Conservation (phyloP, 2,797 vertebrate genomes). For the Brachymystax lenok region DNA sequence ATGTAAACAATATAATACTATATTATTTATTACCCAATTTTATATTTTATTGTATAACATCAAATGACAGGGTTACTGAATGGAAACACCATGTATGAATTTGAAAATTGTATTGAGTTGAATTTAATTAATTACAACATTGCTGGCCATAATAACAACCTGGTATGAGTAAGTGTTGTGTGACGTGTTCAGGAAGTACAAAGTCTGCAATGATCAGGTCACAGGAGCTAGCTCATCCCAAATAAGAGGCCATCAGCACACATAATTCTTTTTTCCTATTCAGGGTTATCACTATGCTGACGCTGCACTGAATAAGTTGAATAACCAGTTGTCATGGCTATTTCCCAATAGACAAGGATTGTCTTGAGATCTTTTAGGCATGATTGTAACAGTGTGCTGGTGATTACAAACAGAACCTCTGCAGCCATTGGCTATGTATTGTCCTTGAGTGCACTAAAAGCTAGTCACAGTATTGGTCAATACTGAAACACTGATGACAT, state of each 20-base stretch:
- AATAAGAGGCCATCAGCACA: background rate
- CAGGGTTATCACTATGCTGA: background rate
- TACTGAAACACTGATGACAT: too few relatives aligned
- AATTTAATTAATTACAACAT: background rate
- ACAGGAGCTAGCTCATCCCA: background rate
- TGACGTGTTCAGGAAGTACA: background rate
- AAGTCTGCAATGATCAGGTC: background rate
- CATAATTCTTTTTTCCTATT: background rate
- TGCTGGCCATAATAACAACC: background rate
- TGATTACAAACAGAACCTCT: too few relatives aligned
- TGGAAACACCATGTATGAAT: too few relatives aligned
- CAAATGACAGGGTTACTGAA: too few relatives aligned
- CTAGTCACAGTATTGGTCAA: too few relatives aligned
- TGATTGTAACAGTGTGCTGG: too few relatives aligned
- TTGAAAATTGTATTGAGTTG: background rate
- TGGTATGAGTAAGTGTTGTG: background rate
- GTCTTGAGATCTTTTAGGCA: too few relatives aligned
- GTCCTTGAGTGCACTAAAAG: too few relatives aligned
- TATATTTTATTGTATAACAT: too few relatives aligned
- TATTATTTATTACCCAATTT: too few relatives aligned
- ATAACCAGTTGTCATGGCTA: background rate
- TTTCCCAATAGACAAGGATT: background rate
- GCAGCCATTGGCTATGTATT: too few relatives aligned
- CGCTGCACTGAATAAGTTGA: background rate
- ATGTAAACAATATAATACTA: too few relatives aligned